Percentiles rank a stretch among this genome's conserved stretches.
These are phyloP conservation scores for Pipa parva DNA, from an alignment of 2,113 vertebrate species.

Conservation along the genomic window DNA sequence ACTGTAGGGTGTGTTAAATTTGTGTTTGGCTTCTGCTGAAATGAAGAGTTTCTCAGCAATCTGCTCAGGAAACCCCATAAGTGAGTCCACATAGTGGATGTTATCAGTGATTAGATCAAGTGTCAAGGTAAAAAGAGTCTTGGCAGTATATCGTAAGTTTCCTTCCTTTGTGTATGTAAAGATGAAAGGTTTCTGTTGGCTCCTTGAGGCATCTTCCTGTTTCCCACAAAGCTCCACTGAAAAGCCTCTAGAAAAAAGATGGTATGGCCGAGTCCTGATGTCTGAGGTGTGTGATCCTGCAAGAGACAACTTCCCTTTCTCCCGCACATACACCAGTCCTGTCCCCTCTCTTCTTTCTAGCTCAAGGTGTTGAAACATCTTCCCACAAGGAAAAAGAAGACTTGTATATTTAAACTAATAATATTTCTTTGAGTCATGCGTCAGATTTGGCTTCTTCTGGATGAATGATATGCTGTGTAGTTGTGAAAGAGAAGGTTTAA, in stretches of 20 bases:
- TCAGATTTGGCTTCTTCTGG: too few relatives aligned
- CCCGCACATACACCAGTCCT: slow-evolving; percentile 76
- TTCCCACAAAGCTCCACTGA: slow-evolving; percentile 69
- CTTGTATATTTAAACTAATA: not conserved
- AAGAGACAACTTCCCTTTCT: slow-evolving; percentile 74
- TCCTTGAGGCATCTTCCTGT: slow-evolving; percentile 59
- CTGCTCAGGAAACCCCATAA: slow-evolving; percentile 91
- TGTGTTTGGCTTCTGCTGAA: slow-evolving; percentile 81
- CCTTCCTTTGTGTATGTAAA: slow-evolving; percentile 88
- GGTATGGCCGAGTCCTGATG: slow-evolving; percentile 62
- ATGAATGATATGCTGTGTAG: too few relatives aligned
- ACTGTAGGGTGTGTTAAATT: slow-evolving; percentile 73
- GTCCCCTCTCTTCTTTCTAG: slow-evolving; percentile 58
- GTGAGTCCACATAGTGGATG: slow-evolving; percentile 85
- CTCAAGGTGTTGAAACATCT: slow-evolving; percentile 64
- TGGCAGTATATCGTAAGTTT: slow-evolving; percentile 84
- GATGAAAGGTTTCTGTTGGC: slow-evolving; percentile 78
- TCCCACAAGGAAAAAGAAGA: not conserved
- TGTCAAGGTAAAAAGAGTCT: slow-evolving; percentile 81
- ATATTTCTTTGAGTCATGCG: too few relatives aligned
- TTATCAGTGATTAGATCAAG: slow-evolving; percentile 86
- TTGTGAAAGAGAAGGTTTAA: too few relatives aligned
- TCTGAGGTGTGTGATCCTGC: slow-evolving; percentile 57
- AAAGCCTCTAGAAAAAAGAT: slow-evolving; percentile 70
- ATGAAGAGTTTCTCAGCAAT: slow-evolving; percentile 87